phyloP scores from a whole-genome alignment of 2,113 vertebrate genomes.

The Antennarius striatus region DNA sequence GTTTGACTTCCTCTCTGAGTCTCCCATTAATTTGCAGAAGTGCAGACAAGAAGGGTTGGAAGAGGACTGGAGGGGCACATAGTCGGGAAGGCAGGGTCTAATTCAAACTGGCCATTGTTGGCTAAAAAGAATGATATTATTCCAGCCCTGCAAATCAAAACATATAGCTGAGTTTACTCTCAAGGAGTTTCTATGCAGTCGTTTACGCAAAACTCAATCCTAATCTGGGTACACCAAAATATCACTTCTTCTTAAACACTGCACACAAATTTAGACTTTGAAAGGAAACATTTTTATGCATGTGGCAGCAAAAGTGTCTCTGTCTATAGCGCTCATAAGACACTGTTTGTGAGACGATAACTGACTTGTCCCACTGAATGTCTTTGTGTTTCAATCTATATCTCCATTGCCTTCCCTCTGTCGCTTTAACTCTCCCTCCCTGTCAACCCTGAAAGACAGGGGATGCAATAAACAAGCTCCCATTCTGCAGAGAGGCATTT shows the following conservation, averaged over 20 bases:
- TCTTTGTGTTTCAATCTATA: constrained; percentile 74
- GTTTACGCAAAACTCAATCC: constrained; percentile 5
- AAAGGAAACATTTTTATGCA: constrained; percentile 19
- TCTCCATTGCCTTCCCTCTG: constrained; percentile 32
- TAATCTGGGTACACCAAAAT: background rate
- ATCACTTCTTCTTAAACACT: constrained; percentile 2
- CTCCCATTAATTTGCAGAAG: constrained; percentile 43
- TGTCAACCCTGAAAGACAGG: constrained; percentile 49
- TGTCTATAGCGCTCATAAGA: constrained; percentile 25
- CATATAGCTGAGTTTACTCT: background rate
- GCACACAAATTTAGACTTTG: constrained; percentile 29
- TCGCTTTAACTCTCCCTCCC: constrained; percentile 23
- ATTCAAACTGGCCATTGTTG: constrained; percentile 2
- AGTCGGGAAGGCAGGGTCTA: constrained; percentile 6
- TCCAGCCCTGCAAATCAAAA: constrained; percentile 8
- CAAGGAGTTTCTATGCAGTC: background rate
- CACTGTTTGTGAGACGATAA: constrained; percentile 56
- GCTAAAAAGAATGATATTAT: constrained; percentile 1
- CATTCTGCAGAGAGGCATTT: constrained; percentile 57
- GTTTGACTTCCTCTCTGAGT: constrained; percentile 38
- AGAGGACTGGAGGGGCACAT: background rate
- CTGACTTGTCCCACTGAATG: constrained; percentile 70
- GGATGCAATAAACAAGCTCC: constrained; percentile 62
- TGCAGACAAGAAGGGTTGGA: constrained; percentile 33
- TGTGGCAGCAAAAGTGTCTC: constrained; percentile 40